A percentile compares a stretch with the other conserved stretches of the same genome.
Conservation (phyloP, 2,888 invertebrate species). For the Allacma fusca region DNA sequence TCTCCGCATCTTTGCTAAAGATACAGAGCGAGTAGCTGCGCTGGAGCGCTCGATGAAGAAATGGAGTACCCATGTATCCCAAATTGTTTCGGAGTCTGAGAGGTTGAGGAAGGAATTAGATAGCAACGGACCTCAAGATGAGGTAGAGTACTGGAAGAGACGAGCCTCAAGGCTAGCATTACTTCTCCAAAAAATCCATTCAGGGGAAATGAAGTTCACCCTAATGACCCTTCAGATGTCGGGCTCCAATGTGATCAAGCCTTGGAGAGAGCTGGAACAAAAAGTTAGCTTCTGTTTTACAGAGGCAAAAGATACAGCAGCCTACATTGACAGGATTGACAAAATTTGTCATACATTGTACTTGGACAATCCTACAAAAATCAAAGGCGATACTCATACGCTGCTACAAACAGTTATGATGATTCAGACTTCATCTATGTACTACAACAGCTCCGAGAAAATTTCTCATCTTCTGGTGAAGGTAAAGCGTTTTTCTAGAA, state of each 20-base stretch:
- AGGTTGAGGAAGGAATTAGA: conserved; percentile 91
- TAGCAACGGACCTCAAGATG: conserved; percentile 88
- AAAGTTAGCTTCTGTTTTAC: conserved; percentile 94
- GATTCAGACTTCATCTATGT: conserved; percentile 93
- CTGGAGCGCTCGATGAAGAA: conserved; percentile 78
- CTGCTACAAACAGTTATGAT: conserved; percentile 89
- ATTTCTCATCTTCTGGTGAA: conserved; percentile 97
- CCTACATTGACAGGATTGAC: conserved; percentile 92
- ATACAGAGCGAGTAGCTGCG: conserved; percentile 72
- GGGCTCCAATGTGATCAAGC: conserved; percentile 79
- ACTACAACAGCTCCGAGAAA: conserved; percentile 95
- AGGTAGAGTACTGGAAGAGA: conserved; percentile 95
- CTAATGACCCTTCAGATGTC: conserved; percentile 78
- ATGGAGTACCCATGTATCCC: conserved; percentile 69
- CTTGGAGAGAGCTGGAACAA: conserved; percentile 85
- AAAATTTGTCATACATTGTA: conserved; percentile 93
- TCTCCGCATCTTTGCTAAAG: conserved; percentile 73
- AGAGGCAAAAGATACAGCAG: conserved; percentile 94
- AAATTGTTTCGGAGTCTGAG: conserved; percentile 87
- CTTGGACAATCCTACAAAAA: conserved; percentile 90
- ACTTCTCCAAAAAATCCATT: conserved; percentile 67
- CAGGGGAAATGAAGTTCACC: conserved; percentile 67
- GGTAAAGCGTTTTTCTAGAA: too few relatives aligned
- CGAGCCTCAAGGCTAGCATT: conserved; percentile 92
- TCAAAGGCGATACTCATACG: conserved; percentile 88